Conservation (phyloP, 1,140 invertebrate genomes). For the Zophobas morio region DNA sequence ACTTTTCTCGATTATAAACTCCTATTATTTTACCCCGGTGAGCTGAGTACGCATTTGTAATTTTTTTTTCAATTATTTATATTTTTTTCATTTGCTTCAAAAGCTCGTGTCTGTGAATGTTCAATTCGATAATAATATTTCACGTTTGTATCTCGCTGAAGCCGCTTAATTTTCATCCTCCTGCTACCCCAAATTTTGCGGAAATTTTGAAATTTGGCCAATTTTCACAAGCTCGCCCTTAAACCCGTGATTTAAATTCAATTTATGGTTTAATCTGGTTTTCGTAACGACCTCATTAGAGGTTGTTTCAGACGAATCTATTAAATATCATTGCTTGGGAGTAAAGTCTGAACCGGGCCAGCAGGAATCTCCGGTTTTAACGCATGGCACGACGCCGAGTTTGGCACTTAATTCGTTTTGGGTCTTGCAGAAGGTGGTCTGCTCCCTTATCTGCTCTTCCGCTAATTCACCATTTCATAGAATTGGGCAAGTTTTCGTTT, state of each 20-base stretch:
- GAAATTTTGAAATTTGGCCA: neutral
- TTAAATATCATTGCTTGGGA: constrained; percentile 20
- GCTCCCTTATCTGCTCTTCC: constrained; percentile 21
- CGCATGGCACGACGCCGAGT: neutral
- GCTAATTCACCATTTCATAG: constrained; percentile 44
- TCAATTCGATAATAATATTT: too few species aligned
- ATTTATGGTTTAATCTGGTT: constrained; percentile 28
- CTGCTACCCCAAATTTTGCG: too few species aligned
- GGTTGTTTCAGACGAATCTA: constrained; percentile 18
- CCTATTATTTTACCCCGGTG: too few species aligned
- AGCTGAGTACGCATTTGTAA: too few species aligned
- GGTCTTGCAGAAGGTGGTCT: constrained; percentile 4
- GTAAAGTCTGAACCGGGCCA: constrained; percentile 13
- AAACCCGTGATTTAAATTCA: constrained; percentile 6
- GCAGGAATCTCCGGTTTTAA: neutral
- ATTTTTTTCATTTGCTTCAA: too few species aligned
- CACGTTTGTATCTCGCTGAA: too few species aligned
- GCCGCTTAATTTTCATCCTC: too few species aligned
- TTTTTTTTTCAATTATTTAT: too few species aligned
- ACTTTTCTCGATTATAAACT: too few species aligned
- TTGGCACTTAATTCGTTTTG: constrained; percentile 26
- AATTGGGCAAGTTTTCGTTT: constrained; percentile 45
- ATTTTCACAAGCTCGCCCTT: neutral
- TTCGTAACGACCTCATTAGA: constrained; percentile 17
- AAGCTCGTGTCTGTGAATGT: too few species aligned